phyloP scores from a whole-genome alignment of 2,797 vertebrate genomes.

The Macroramphosus scolopax region DNA sequence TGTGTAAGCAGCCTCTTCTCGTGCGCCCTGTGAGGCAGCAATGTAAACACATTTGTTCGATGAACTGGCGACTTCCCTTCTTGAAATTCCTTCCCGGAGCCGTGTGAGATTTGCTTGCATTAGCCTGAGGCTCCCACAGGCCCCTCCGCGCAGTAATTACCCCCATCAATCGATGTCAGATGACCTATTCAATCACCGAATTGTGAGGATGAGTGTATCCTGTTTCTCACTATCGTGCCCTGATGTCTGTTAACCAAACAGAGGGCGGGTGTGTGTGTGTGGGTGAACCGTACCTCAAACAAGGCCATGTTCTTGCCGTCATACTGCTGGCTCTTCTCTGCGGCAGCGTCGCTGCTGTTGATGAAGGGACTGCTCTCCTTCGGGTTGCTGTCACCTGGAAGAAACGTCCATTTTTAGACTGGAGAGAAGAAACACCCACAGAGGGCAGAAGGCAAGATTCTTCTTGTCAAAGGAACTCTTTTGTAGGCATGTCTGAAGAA shows the following conservation, averaged over 20 bases:
- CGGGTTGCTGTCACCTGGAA: constrained; percentile 92
- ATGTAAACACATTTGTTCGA: constrained; percentile 41
- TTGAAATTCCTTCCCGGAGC: constrained; percentile 35
- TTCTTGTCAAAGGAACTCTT: constrained; percentile 2
- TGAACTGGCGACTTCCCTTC: constrained; percentile 22
- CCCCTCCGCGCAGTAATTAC: constrained; percentile 71
- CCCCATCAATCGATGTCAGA: constrained; percentile 69
- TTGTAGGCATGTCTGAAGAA: neutral
- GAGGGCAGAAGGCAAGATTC: neutral
- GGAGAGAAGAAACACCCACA: neutral
- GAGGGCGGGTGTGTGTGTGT: constrained; percentile 4
- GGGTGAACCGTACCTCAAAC: constrained; percentile 85
- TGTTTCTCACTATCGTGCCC: constrained; percentile 10
- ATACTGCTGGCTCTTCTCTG: constrained; percentile 92
- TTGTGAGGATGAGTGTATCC: constrained; percentile 26
- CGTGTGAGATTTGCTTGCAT: constrained; percentile 37
- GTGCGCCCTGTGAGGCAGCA: no score
- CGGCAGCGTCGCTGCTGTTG: constrained; percentile 91
- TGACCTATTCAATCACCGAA: constrained; percentile 55
- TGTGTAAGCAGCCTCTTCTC: no score
- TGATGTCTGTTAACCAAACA: constrained; percentile 17
- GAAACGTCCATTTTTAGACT: constrained; percentile 33
- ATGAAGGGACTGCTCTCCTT: constrained; percentile 99
- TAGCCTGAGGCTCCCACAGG: constrained; percentile 55
- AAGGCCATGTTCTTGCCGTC: constrained; percentile 98